These are phyloP conservation scores for Pterocles gutturalis DNA, from an alignment of 2,113 vertebrate species.

Conservation along the genomic window DNA sequence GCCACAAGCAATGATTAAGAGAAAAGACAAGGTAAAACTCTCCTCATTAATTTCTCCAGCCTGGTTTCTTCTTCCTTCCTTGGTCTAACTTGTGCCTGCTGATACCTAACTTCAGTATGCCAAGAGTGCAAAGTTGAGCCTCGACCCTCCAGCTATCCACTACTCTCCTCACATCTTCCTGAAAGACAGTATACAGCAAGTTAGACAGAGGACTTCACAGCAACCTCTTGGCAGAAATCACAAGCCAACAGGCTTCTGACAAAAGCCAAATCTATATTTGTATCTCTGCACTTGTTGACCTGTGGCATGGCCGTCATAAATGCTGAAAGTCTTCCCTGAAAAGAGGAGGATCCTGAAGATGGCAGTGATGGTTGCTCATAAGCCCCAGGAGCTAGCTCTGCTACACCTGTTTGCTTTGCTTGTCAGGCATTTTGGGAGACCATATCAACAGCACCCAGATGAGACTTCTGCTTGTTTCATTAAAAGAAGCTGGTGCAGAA, in stretches of 20 bases:
- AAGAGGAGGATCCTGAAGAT: not conserved
- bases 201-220: not conserved
- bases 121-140: not conserved
- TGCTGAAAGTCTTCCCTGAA: not conserved
- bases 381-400: not conserved
- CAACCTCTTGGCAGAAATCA: not conserved
- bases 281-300: not conserved
- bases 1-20: not conserved
- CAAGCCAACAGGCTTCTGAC: not conserved
- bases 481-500: not conserved
- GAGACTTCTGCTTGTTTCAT: not conserved
- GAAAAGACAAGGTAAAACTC: not conserved
- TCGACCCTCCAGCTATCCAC: not conserved
- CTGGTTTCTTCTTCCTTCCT: not conserved
- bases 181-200: not conserved
- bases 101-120: not conserved
- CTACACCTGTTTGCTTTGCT: not conserved
- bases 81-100: not conserved
- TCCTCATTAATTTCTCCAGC: not conserved
- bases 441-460: not conserved
- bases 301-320: not conserved
- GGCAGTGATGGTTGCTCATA: not conserved
- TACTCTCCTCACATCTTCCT: not conserved
- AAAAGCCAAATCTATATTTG: not conserved
- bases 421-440: not conserved